Evolutionary conservation across 1,140 invertebrate species (phyloP).

Genomic region (Drosophila ercepeae): DNA sequence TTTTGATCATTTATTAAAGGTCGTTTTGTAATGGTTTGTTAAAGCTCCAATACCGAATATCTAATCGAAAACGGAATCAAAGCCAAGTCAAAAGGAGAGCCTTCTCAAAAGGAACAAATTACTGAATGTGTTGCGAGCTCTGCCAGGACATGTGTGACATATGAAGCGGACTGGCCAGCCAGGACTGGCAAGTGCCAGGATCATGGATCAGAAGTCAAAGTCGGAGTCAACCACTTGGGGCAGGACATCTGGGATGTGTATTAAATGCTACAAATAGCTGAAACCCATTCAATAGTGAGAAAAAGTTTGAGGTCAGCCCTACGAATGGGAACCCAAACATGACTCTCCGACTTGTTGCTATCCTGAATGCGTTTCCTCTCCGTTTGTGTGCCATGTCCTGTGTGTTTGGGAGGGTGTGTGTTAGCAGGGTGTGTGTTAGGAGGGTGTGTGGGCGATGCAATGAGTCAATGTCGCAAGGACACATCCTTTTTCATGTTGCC

Average conservation of each 20-base stretch:
- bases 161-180: constrained; percentile 17
- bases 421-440: constrained; percentile 8
- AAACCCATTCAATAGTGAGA: constrained; percentile 44
- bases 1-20: no score
- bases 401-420: constrained; percentile 3
- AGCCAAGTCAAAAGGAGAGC: neutral
- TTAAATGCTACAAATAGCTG: constrained; percentile 72
- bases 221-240: constrained; percentile 4
- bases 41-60: no score
- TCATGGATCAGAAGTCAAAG: neutral
- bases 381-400: neutral
- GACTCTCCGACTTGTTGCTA: constrained; percentile 44
- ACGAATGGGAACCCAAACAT: constrained; percentile 40
- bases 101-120: no score
- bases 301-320: constrained; percentile 33
- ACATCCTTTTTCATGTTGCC: constrained; percentile 67
- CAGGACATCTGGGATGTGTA: constrained; percentile 29
- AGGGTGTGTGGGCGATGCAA: constrained; percentile 29
- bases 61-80: no score
- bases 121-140: no score
- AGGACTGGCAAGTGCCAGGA: constrained; percentile 49
- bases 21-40: no score
- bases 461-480: constrained; percentile 61
- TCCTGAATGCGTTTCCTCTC: constrained; percentile 4
- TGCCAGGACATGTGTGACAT: neutral